Base-by-base conservation (phyloP, 2,888 invertebrate genomes). In the Protodeltote pygarga region DNA sequence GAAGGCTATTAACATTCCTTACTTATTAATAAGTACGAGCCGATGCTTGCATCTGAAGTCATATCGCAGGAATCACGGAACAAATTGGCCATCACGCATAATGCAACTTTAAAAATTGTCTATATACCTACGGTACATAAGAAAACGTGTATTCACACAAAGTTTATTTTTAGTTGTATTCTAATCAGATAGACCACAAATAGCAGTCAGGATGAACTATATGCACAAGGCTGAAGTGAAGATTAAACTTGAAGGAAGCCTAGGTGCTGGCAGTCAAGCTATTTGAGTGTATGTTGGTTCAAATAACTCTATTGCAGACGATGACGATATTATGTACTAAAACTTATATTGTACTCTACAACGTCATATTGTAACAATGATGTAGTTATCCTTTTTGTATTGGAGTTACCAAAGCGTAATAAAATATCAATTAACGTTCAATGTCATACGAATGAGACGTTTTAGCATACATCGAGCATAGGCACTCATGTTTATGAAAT, bases 1-100 rank as follows among this genome's bases (percentile, higher is more conserved):
- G 70, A 73, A 71, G 72, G 79, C 73, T 75, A 77, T 78, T 79
- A 77, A 84, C 78, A 84, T 85, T 84, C 81, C 68, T 76, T 66
- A 70, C 75, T 75, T 75, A 79, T 82, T 79, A 77, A 76, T 76
- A 80, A 77, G 71, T 76, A 72, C 64, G 53, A 47, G 64, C 63
- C 57, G 57, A 52, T 45, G 54, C 44, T 31, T 59, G 61, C 62
- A 70, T 69, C 70, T 66, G 62, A 70, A 75, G 67, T 75, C 73
- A 75, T 79, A 63, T 61, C 63, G 59, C 50, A 68, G 67, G 74
- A 77, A 77, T 77, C 65, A 70, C 74, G 77, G 74, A 78, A 77
- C 71, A 46, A 74, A 77, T 76, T 60, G 46, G 46, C 45, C 48
- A 61, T 60, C 48, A 54, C 41, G 29, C 32, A 51, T 60, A 49